These are phyloP conservation scores for Zaprionus gabonicus DNA, from an alignment of 1,140 invertebrate genomes.

Conservation along the genomic window DNA sequence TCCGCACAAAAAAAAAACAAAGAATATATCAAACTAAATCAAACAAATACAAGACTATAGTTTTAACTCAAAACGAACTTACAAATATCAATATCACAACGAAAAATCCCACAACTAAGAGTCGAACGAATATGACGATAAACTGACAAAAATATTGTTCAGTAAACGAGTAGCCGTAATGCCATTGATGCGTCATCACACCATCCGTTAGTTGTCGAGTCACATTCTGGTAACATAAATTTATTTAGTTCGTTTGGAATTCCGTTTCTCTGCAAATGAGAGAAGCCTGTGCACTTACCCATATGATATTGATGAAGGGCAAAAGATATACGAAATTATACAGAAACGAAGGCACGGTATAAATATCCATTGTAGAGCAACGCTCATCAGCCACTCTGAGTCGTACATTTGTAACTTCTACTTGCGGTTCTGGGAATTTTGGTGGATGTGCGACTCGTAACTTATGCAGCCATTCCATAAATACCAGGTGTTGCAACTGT, in stretches of 20 bases:
- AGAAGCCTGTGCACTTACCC: slow-evolving; percentile 54
- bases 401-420: slow-evolving; percentile 49
- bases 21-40: neutral
- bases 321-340: slow-evolving; percentile 66
- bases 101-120: slow-evolving; percentile 40
- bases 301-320: slow-evolving; percentile 63
- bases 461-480: slow-evolving; percentile 49
- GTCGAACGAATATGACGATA: slow-evolving; percentile 52
- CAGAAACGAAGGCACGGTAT: slow-evolving; percentile 54
- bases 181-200: slow-evolving; percentile 73
- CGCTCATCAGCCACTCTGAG: slow-evolving; percentile 29
- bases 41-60: neutral
- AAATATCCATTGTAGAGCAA: slow-evolving; percentile 40
- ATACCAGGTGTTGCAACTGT: slow-evolving; percentile 66
- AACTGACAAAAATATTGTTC: slow-evolving; percentile 55
- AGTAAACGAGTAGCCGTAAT: slow-evolving; percentile 61
- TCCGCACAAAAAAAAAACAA: slow-evolving; percentile 1
- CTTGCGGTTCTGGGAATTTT: slow-evolving; percentile 26
- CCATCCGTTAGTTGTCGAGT: slow-evolving; percentile 60
- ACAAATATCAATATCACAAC: slow-evolving; percentile 36
- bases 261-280: neutral
- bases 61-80: slow-evolving; percentile 18
- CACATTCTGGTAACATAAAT: slow-evolving; percentile 47
- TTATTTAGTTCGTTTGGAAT: neutral
- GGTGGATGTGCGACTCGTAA: neutral